Evolutionary conservation across 2,113 vertebrate species (phyloP), one percentile per base, ranked within the genome.

Genomic region (Campylomormyrus numenius): DNA sequence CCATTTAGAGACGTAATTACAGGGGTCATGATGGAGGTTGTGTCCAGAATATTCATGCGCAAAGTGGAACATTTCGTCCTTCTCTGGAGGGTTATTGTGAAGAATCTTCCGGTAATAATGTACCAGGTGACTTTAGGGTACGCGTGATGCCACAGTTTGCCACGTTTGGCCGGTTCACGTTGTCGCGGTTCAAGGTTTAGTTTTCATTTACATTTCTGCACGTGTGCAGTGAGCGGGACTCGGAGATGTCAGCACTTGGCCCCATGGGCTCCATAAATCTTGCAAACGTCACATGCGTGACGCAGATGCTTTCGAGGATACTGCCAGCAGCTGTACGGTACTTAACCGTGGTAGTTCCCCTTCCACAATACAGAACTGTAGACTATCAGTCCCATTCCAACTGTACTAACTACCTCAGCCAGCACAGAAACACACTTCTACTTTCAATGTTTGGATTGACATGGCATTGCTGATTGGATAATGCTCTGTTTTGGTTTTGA

Each of bases 1-100:
- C 17, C 74, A 80, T 80, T 80, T 80, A 80, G 35, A 80, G 31
- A 8, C 15, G 5, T 39, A 80, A 80, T 80, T 80, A 80, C 35
- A 80, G 46, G 24, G 84, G 48, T 86, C n/a, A 86, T 50, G n/a
- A 86, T 86, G 24, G 48, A 50, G 48, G 84, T 86, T 13, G 84
- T 85, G 45, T 86, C 84, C 46, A 13, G 74, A 80, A 80, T 80
- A 80, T 80, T 80, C 74, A 80, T 80, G 74, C 35, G 74, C 74
- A 80, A 80, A 80, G 74, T 80, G 74, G 74, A 80, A 80, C 74
- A 49, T 86, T 86, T 85, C 1, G 19, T 85, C 39, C 42, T 9
- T 24, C 45, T 27, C 84, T 49, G 45, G 3, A 48, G 84, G 84
- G 45, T 46, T n/a, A 50, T 86, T 86, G 84, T 27, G 84, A 50